phyloP scores from a whole-genome alignment of 2,888 invertebrate species.

The Cataglyphis rosenhaueri region DNA sequence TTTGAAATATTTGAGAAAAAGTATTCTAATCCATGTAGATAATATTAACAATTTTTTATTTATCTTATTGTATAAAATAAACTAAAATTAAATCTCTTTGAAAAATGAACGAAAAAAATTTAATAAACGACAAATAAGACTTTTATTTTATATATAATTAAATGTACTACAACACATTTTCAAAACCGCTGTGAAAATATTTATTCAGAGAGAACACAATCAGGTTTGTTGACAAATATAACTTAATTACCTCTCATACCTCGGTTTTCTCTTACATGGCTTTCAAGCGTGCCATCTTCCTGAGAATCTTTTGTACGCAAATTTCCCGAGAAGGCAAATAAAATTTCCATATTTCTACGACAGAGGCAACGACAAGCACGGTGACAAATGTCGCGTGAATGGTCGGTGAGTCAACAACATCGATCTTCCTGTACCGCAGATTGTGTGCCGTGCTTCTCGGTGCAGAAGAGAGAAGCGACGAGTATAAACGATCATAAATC shows the following conservation, averaged over 20 bases:
- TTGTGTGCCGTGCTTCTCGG: conserved; percentile 26
- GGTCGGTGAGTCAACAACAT: conserved; percentile 49
- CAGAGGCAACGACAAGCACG: conserved; percentile 26
- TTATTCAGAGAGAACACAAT: not conserved
- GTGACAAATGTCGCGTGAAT: conserved; percentile 46
- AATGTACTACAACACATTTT: not conserved
- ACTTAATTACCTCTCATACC: not conserved
- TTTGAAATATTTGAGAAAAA: not conserved
- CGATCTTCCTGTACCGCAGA: conserved; percentile 45
- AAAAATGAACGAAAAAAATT: not conserved
- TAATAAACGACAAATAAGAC: not conserved
- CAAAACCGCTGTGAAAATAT: not conserved
- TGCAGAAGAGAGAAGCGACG: conserved; percentile 29
- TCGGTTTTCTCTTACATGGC: not conserved
- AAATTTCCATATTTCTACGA: conserved; percentile 32
- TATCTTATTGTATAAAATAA: not conserved
- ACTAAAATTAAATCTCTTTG: not conserved
- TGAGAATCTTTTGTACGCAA: not conserved
- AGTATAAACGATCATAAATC: conserved; percentile 50
- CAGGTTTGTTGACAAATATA: conserved; percentile 11
- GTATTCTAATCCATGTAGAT: not conserved
- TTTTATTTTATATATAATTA: not conserved
- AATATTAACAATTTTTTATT: not conserved
- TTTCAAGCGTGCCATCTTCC: not conserved
- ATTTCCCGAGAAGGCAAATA: conserved; percentile 18